Conservation (phyloP, 2,113 vertebrate species). For the Dasypus novemcinctus region DNA sequence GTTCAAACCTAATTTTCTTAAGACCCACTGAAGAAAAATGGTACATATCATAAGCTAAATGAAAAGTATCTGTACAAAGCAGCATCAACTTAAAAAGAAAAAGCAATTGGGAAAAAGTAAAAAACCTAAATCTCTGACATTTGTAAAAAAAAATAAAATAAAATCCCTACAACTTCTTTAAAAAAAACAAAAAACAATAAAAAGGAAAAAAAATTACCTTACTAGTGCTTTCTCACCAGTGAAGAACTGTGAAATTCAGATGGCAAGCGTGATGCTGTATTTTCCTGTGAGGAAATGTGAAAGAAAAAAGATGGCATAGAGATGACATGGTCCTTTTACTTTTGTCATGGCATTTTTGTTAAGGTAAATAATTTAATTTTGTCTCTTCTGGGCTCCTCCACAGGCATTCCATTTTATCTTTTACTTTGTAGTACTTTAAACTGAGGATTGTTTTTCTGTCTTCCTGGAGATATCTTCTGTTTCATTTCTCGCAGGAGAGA, state of each 20-base stretch:
- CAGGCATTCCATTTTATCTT: background rate
- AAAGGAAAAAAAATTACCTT: background rate
- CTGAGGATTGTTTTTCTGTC: background rate
- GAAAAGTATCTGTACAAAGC: background rate
- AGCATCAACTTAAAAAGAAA: conserved; percentile 11
- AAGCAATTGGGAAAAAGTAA: background rate
- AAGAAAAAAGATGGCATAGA: background rate
- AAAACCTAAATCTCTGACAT: background rate
- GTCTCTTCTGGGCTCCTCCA: background rate
- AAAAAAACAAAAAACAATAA: background rate
- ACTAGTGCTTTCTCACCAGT: background rate
- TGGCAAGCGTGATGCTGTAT: background rate
- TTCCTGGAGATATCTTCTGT: background rate
- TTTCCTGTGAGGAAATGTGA: background rate
- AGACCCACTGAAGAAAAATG: background rate
- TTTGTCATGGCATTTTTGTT: background rate
- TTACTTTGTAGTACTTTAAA: conserved; percentile 31
- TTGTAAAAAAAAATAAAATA: background rate
- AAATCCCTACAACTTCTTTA: background rate
- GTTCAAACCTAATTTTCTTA: background rate
- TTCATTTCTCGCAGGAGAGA: background rate
- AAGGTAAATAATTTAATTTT: background rate
- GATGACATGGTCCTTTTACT: background rate
- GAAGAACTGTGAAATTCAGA: background rate
- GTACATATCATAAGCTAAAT: background rate